Evolutionary conservation across 2,888 invertebrate genomes (phyloP).

Genomic region (Plagodis pulveraria): DNA sequence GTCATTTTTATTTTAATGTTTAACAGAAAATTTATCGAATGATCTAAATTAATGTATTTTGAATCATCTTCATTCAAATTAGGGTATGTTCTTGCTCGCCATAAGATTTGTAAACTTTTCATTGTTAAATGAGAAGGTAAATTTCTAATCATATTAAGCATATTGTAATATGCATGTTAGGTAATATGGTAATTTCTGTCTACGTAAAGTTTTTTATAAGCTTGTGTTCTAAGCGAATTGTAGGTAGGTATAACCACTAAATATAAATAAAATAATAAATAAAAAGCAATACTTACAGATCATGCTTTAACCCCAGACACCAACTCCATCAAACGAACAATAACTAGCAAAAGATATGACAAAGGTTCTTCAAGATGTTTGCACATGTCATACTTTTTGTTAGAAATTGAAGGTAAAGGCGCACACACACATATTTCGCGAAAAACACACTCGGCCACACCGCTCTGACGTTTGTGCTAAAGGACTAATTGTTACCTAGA

Average conservation of each 20-base stretch:
- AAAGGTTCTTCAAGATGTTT: background rate
- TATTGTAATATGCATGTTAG: too few species aligned
- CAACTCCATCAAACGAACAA: slow-evolving; percentile 58
- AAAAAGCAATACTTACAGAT: slow-evolving; percentile 70
- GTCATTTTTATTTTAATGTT: too few species aligned
- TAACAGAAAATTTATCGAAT: too few species aligned
- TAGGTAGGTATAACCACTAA: slow-evolving; percentile 8
- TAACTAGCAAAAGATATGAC: slow-evolving; percentile 15
- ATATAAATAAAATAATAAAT: slow-evolving; percentile 24
- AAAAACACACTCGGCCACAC: slow-evolving; percentile 60
- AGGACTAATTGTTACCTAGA: slow-evolving; percentile 42
- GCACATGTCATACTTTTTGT: slow-evolving; percentile 11
- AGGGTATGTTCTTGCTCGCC: too few species aligned
- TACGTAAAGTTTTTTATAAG: too few species aligned
- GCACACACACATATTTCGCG: slow-evolving; percentile 54
- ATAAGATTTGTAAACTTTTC: too few species aligned
- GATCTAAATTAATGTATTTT: too few species aligned
- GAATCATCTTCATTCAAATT: too few species aligned
- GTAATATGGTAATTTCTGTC: too few species aligned
- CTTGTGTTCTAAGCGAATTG: too few species aligned
- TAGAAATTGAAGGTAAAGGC: slow-evolving; percentile 24
- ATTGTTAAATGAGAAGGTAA: too few species aligned
- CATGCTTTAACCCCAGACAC: slow-evolving; percentile 70
- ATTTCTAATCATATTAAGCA: too few species aligned
- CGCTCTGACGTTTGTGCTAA: slow-evolving; percentile 67